These are phyloP conservation scores for Pomatostomus ruficeps DNA, from an alignment of 2,113 vertebrate genomes.

Conservation along the genomic window DNA sequence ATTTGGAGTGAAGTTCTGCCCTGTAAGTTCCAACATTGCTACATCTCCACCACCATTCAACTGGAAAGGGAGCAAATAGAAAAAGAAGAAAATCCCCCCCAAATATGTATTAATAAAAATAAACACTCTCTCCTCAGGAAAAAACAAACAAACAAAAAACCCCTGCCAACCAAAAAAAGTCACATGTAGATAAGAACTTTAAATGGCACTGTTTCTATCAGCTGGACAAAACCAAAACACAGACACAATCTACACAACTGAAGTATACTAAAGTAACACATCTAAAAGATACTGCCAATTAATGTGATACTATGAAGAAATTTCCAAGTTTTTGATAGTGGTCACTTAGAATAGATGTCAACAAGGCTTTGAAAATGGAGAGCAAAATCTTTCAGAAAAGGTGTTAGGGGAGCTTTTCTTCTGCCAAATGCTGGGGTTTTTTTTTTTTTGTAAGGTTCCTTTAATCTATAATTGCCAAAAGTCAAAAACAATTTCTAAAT, in stretches of 20 bases:
- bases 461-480: neutral
- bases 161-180: neutral
- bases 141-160: neutral
- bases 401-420: neutral
- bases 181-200: neutral
- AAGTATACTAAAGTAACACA: neutral
- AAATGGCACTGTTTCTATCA: neutral
- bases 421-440: neutral
- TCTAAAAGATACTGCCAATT: neutral
- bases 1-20: constrained; percentile 99
- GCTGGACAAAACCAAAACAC: neutral
- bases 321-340: neutral
- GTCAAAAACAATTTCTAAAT: neutral
- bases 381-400: neutral
- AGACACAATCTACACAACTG: neutral
- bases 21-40: constrained; percentile 98
- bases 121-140: neutral
- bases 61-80: constrained; percentile 50
- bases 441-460: neutral
- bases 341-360: neutral
- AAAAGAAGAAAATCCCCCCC: neutral
- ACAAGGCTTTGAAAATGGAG: neutral
- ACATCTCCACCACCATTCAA: constrained; percentile 96
- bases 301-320: neutral
- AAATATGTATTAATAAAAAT: neutral